These are phyloP conservation scores for Balearica regulorum DNA, from an alignment of 2,797 vertebrate species.

Conservation along the genomic window DNA sequence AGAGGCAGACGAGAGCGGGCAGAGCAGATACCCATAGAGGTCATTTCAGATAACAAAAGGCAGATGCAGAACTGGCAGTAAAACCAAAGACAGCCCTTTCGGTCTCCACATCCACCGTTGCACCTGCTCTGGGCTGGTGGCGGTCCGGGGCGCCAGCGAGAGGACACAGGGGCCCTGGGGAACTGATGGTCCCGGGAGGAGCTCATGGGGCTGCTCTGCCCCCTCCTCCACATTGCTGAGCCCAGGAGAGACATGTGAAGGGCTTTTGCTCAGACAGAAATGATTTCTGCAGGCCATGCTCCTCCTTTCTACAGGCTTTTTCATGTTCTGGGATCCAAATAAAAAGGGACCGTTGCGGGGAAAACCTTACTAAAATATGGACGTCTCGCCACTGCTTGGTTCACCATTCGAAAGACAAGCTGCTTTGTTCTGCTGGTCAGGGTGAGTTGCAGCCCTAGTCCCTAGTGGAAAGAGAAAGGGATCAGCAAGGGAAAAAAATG, in stretches of 20 bases:
- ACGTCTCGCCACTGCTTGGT: background rate
- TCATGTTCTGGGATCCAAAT: background rate
- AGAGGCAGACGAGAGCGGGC: fast-evolving
- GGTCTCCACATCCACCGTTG: fast-evolving
- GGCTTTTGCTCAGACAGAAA: background rate
- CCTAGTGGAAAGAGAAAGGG: background rate
- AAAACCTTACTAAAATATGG: background rate
- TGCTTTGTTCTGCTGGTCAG: background rate
- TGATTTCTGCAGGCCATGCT: background rate
- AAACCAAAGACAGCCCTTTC: background rate
- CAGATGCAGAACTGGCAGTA: background rate
- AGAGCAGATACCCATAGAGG: background rate
- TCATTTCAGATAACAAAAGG: background rate
- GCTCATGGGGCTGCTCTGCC: fast-evolving
- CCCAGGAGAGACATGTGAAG: background rate
- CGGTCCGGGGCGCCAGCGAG: background rate
- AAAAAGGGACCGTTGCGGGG: background rate
- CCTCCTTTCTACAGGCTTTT: background rate
- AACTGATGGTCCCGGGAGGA: fast-evolving
- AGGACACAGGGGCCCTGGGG: fast-evolving
- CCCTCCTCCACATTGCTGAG: fast-evolving
- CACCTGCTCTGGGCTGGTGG: background rate
- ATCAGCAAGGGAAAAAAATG: background rate
- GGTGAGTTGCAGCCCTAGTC: background rate
- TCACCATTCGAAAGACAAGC: background rate